Percentiles rank a stretch among this genome's conserved stretches.
Evolutionary conservation across 2,113 vertebrate genomes (phyloP).

Genomic region (Hemiprocne comata): DNA sequence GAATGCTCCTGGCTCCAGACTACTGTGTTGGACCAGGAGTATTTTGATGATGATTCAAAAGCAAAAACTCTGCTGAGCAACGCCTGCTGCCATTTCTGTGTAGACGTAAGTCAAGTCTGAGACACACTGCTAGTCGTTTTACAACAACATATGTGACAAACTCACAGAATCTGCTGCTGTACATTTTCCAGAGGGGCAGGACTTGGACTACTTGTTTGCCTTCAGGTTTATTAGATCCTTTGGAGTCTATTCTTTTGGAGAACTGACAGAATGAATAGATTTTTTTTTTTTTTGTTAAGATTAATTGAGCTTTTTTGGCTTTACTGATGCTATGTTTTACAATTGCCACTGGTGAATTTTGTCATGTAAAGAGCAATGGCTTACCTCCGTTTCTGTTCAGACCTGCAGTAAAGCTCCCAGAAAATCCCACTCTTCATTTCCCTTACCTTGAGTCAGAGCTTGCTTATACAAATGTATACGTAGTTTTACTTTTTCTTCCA

Average conservation of each 20-base stretch:
- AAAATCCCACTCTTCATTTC: neutral
- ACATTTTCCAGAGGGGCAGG: neutral
- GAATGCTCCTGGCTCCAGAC: neutral
- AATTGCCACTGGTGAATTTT: neutral
- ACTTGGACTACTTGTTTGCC: neutral
- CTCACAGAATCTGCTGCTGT: neutral
- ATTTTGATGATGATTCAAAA: neutral
- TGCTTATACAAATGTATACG: neutral
- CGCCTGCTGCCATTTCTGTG: neutral
- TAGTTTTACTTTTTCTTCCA: neutral
- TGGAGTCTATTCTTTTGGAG: neutral
- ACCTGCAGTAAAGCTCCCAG: neutral
- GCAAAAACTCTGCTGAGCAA: neutral
- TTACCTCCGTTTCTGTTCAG: conserved; percentile 2
- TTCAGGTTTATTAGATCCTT: neutral
- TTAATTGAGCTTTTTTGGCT: neutral
- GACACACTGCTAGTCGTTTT: neutral
- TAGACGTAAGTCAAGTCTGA: neutral
- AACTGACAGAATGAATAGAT: neutral
- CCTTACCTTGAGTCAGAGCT: neutral
- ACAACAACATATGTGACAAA: neutral
- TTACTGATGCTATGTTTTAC: neutral
- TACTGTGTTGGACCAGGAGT: neutral
- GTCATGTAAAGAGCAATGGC: neutral
- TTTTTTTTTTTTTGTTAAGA: neutral